These are phyloP conservation scores for Intellagama lesueurii DNA, from an alignment of 2,797 vertebrate genomes.

Conservation along the genomic window DNA sequence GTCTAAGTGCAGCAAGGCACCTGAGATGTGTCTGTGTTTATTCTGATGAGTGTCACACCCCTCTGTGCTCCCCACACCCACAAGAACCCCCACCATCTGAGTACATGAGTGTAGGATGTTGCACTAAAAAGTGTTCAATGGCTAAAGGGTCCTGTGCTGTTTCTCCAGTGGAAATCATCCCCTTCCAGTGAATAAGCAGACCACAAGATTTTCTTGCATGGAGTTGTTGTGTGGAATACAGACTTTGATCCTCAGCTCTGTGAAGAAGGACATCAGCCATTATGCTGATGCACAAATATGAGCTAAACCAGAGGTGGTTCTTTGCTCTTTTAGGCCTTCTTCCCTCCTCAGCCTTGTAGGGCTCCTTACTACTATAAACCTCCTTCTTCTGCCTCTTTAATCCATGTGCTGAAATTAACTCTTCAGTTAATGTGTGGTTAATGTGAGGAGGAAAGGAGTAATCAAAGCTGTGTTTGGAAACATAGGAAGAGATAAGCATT, in stretches of 20 bases:
- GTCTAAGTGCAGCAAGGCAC: neutral
- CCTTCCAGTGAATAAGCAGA: neutral
- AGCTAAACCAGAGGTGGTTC: neutral
- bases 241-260: neutral
- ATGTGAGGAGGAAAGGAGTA: neutral
- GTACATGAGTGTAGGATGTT: neutral
- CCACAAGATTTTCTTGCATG: neutral
- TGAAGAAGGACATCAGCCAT: neutral
- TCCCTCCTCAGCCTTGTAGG: neutral
- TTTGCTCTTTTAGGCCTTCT: neutral
- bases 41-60: neutral
- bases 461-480: constrained; percentile 23
- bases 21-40: neutral
- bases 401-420: neutral
- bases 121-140: neutral
- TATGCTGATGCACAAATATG: neutral
- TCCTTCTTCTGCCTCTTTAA: neutral
- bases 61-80: too few relatives aligned
- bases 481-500: neutral
- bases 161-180: neutral
- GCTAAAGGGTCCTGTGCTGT: neutral
- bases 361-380: neutral
- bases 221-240: neutral
- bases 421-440: constrained; percentile 9
- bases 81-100: neutral